phyloP scores from a whole-genome alignment of 2,888 invertebrate genomes.

The Heliconius hortense region DNA sequence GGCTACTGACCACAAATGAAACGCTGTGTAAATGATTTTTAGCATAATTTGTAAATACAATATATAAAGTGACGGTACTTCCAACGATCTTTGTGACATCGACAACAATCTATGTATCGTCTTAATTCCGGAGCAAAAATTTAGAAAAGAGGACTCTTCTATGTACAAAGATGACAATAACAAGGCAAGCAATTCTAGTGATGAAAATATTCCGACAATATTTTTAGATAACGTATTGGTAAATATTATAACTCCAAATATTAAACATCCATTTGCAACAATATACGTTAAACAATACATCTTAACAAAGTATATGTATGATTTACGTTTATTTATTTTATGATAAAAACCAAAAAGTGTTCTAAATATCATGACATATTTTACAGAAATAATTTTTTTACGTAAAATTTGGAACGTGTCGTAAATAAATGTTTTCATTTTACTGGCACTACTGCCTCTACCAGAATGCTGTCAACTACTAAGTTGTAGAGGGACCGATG shows the following conservation, averaged over 20 bases:
- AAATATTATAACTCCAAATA: not conserved
- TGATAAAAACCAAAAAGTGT: constrained; percentile 1
- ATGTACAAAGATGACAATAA: not conserved
- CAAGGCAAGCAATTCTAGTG: not conserved
- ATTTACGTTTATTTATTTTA: not conserved
- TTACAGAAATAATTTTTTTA: not conserved
- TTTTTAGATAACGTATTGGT: too few relatives aligned
- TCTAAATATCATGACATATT: not conserved
- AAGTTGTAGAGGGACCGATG: not conserved
- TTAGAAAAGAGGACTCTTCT: not conserved
- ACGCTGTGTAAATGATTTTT: not conserved
- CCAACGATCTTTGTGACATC: not conserved
- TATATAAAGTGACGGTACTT: not conserved
- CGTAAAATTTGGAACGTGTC: not conserved
- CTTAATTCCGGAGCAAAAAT: not conserved
- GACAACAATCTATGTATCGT: constrained; percentile 6
- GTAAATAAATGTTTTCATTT: not conserved
- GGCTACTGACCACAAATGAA: not conserved
- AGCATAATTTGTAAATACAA: not conserved
- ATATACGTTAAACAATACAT: not conserved
- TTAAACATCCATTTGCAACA: not conserved
- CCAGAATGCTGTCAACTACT: too few relatives aligned
- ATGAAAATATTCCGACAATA: not conserved
- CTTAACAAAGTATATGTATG: not conserved
- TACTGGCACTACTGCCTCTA: too few relatives aligned